Percentiles rank a stretch among this genome's conserved stretches.
phyloP scores from a whole-genome alignment of 2,888 invertebrate species.

The Limnephilus lunatus region DNA sequence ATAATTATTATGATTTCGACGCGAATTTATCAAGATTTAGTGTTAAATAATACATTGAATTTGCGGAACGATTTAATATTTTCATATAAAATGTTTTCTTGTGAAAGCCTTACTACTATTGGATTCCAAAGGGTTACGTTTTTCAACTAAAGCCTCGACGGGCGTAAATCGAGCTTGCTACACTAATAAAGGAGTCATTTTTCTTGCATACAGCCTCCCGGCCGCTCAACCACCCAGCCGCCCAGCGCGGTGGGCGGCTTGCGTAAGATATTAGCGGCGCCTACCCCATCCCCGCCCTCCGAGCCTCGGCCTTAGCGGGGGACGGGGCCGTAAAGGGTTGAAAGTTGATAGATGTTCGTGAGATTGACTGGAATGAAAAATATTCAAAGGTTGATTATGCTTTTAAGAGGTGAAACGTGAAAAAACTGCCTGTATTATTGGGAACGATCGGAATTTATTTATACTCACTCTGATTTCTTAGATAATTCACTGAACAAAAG shows the following conservation, averaged over 20 bases:
- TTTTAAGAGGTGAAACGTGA: constrained; percentile 44
- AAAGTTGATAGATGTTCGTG: constrained; percentile 47
- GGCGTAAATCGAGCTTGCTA: constrained; percentile 62
- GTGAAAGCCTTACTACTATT: not conserved
- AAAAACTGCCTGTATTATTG: not conserved
- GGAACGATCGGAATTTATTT: not conserved
- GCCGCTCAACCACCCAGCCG: not conserved
- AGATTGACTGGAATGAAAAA: constrained; percentile 42
- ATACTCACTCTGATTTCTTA: not conserved
- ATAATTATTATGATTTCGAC: no score
- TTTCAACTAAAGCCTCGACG: constrained; percentile 22
- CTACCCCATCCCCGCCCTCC: constrained; percentile 24
- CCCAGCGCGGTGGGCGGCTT: constrained; percentile 40
- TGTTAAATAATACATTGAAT: not conserved
- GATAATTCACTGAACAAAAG: no score
- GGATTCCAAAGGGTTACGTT: constrained; percentile 20
- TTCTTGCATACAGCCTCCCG: constrained; percentile 56
- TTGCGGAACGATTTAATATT: not conserved
- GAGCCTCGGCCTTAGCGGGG: not conserved
- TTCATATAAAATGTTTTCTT: not conserved
- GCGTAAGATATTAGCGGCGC: constrained; percentile 44
- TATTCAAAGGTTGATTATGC: constrained; percentile 41
- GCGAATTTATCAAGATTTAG: not conserved
- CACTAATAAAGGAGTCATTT: constrained; percentile 64
- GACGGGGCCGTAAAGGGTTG: constrained; percentile 36